Evolutionary conservation across 2,888 invertebrate species (phyloP), one percentile per base, ranked within the genome.

Genomic region (Papilio protenor): DNA sequence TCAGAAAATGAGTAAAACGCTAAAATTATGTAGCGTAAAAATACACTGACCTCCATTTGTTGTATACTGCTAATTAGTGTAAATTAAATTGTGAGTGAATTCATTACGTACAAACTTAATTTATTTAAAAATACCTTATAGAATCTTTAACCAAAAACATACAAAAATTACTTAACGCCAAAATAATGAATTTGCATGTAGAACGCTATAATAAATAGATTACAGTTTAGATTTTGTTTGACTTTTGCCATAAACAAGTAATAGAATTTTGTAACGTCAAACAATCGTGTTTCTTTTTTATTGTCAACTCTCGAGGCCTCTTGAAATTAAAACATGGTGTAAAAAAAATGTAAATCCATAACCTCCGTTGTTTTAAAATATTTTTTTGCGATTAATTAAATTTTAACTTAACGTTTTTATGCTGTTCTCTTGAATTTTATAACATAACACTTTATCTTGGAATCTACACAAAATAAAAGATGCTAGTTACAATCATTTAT

Each of bases 141-240:
- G 21, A 72, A 75, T 33, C 64, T 64, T 23, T 57, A 64, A 75
- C 45, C 45, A 76, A 75, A 76, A 73, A 23, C n/a, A 75, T 45
- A 73, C 66, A 72, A 75, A 75, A 66, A 72, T 27, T 52, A 47
- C 66, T 55, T 69, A 71, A 74, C 72, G 75, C 66, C 72, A 74
- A 73, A 79, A 76, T 33, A 79, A 79, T 75, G 64, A 72, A 59
- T 72, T 77, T 75, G 73, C 74, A 72, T 74, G 59, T 74, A 77
- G 72, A 72, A 75, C 33, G 55, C 45, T 52, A 74, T 66, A 64
- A 79, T 64, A 77, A 77, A 76, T 76, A 75, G 55, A 52, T 57
- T 77, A 79, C 70, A 77, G 74, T 72, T 72, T 52, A 77, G 79
- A 77, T 79, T 77, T 77, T 75, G 73, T 75, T 33, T 77, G 77